Evolutionary conservation across 2,888 invertebrate species (phyloP).

Genomic region (Phortica okadai): DNA sequence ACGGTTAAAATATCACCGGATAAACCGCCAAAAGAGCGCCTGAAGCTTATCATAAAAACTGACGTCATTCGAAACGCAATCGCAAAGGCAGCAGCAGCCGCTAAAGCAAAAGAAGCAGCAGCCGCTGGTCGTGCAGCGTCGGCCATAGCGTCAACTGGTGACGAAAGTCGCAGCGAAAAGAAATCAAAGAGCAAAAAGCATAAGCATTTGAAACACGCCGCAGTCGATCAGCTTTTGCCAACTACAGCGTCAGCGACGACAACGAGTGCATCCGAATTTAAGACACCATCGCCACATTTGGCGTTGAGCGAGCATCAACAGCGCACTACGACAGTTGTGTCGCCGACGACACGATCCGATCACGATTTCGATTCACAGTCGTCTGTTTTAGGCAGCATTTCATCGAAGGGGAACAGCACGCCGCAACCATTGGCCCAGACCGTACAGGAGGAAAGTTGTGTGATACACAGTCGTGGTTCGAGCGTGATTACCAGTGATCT

Average conservation of each 20-base stretch:
- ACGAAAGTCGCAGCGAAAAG: constrained; percentile 59
- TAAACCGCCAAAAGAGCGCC: constrained; percentile 77
- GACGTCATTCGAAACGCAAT: constrained; percentile 75
- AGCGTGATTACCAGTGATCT: constrained; percentile 76
- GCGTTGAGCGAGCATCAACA: constrained; percentile 55
- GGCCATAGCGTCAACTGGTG: constrained; percentile 44
- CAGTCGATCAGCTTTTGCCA: constrained; percentile 50
- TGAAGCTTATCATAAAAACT: constrained; percentile 77
- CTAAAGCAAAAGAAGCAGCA: constrained; percentile 62
- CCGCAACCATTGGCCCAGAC: constrained; percentile 69
- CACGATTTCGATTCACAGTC: constrained; percentile 76
- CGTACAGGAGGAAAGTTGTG: constrained; percentile 74
- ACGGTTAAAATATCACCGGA: constrained; percentile 75
- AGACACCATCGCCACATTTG: constrained; percentile 77
- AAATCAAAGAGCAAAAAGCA: constrained; percentile 74
- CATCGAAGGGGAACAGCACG: constrained; percentile 75
- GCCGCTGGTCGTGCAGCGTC: constrained; percentile 47
- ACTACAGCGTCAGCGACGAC: not conserved
- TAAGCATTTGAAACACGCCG: constrained; percentile 68
- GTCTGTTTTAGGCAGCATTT: constrained; percentile 76
- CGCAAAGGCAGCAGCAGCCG: constrained; percentile 74
- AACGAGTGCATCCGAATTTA: constrained; percentile 63
- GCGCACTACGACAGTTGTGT: constrained; percentile 61
- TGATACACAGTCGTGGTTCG: constrained; percentile 75
- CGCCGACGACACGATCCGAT: constrained; percentile 78